A percentile compares a stretch with the other conserved stretches of the same genome.
Evolutionary conservation across 1,140 invertebrate genomes (phyloP).

Genomic region (Drosophila littoralis): DNA sequence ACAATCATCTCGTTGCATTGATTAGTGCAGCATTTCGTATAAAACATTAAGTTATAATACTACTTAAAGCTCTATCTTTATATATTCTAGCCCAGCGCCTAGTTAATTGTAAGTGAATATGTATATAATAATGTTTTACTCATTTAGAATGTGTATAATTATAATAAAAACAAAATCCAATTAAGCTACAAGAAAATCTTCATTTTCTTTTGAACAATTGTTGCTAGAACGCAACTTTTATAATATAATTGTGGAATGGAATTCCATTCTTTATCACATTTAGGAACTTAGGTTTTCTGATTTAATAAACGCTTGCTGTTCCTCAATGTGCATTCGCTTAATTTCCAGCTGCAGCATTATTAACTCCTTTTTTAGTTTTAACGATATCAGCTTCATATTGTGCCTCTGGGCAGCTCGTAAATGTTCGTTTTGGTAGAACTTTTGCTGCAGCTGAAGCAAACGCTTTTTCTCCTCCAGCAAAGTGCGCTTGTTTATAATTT

Average conservation of each 20-base stretch:
- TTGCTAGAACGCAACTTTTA: not conserved
- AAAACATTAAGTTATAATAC: slow-evolving; percentile 35
- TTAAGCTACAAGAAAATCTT: not conserved
- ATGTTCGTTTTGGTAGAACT: too few species aligned
- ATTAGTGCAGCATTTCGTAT: not conserved
- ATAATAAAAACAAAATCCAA: slow-evolving; percentile 17
- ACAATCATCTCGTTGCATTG: slow-evolving; percentile 37
- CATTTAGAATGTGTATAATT: slow-evolving; percentile 33
- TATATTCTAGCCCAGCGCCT: not conserved
- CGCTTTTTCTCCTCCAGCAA: too few species aligned
- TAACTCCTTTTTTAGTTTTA: not conserved
- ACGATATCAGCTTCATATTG: too few species aligned
- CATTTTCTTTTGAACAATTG: not conserved
- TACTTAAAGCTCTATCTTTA: too few species aligned
- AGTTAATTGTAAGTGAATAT: slow-evolving; percentile 28
- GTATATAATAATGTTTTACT: slow-evolving; percentile 29
- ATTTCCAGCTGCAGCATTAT: not conserved
- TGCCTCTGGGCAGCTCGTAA: too few species aligned
- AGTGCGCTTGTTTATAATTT: too few species aligned
- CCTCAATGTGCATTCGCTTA: too few species aligned
- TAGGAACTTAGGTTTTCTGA: too few species aligned
- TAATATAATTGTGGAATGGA: too few species aligned
- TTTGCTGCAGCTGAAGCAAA: too few species aligned
- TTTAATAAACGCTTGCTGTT: too few species aligned
- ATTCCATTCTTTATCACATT: too few species aligned